phyloP scores from a whole-genome alignment of 2,888 invertebrate species.

The Pyrocoelia pectoralis region DNA sequence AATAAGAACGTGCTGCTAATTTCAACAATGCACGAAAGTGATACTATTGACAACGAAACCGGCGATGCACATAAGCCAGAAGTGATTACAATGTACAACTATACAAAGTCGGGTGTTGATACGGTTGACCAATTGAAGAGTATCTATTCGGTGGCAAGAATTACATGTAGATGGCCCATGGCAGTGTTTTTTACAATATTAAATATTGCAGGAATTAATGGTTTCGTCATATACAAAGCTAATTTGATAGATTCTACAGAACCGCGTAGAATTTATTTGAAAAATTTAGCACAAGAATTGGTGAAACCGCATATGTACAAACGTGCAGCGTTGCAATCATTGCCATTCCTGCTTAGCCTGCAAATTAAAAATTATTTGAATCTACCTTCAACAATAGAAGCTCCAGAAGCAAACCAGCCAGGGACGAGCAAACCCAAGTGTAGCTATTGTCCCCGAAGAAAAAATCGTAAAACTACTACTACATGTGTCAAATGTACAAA shows the following conservation, averaged over 20 bases:
- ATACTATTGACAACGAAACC: not conserved
- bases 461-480: not conserved
- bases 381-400: not conserved
- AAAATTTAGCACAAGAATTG: not conserved
- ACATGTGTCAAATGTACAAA: not conserved
- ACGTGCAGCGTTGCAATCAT: not conserved
- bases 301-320: not conserved
- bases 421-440: not conserved
- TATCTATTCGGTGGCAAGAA: not conserved
- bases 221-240: not conserved
- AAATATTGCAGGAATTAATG: not conserved
- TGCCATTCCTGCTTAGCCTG: not conserved
- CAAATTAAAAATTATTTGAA: not conserved
- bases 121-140: not conserved
- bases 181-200: not conserved
- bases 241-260: not conserved
- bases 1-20: slow-evolving; percentile 9
- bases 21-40: not conserved
- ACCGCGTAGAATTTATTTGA: not conserved
- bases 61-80: not conserved
- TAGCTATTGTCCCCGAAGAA: not conserved
- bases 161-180: not conserved
- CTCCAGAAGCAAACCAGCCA: not conserved
- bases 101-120: slow-evolving; percentile 1
- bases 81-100: not conserved